These are phyloP conservation scores for Luffia ferchaultella DNA, from an alignment of 2,888 invertebrate species.

Conservation along the genomic window DNA sequence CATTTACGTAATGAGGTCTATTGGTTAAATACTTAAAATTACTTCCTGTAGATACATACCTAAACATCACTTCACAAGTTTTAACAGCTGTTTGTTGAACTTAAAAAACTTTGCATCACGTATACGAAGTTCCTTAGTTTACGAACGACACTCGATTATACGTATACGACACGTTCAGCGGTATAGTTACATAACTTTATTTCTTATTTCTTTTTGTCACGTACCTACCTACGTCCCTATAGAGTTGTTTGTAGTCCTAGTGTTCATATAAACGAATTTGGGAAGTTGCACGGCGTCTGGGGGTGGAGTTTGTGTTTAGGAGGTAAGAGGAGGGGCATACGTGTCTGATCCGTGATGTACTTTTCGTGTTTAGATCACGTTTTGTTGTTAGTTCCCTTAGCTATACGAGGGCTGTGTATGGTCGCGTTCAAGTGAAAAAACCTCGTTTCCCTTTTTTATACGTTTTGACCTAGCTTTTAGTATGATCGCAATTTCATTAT, in stretches of 20 bases:
- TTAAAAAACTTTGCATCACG: no score
- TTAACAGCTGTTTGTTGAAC: no score
- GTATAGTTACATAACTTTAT: not conserved
- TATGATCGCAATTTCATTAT: no score
- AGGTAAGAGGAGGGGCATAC: constrained; percentile 3
- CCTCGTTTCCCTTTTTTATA: no score
- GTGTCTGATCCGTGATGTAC: constrained; percentile 4
- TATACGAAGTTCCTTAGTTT: not conserved
- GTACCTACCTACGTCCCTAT: not conserved
- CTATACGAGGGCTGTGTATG: no score
- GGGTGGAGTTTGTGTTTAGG: not conserved
- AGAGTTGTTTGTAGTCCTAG: constrained; percentile 22
- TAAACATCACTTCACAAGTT: no score
- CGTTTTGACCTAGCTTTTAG: no score
- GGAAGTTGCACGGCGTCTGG: constrained; percentile 17
- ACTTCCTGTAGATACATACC: no score
- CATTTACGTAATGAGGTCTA: no score
- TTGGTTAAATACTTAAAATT: no score
- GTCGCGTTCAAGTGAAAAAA: no score
- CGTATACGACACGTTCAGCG: not conserved
- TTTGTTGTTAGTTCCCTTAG: constrained; percentile 6
- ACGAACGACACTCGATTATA: not conserved
- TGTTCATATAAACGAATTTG: constrained; percentile 47
- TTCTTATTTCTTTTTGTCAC: not conserved
- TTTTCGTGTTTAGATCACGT: constrained; percentile 9